These are phyloP conservation scores for Hoplias malabaricus DNA, from an alignment of 2,113 vertebrate species.

Conservation along the genomic window DNA sequence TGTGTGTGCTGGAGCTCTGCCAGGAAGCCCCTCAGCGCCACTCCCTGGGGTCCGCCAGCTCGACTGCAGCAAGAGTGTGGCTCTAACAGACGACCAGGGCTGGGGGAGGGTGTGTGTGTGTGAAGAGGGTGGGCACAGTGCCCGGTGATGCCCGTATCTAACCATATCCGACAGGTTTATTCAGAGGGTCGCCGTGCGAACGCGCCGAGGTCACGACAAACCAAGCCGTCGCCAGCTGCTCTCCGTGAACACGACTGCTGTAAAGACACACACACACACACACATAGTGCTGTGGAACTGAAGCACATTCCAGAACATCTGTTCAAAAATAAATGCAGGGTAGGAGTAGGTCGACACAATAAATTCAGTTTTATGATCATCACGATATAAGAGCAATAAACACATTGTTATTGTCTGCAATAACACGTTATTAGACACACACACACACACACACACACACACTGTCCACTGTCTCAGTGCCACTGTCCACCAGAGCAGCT, in stretches of 20 bases:
- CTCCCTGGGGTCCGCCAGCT: slow-evolving; percentile 23
- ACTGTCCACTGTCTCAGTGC: no score
- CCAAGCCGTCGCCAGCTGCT: slow-evolving; percentile 66
- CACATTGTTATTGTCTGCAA: no score
- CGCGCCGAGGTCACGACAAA: slow-evolving; percentile 57
- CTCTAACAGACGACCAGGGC: slow-evolving; percentile 25
- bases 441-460: neutral
- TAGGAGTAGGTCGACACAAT: no score
- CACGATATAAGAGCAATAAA: no score
- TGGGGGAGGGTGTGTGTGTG: no score
- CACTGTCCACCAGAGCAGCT: no score
- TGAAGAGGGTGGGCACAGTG: slow-evolving; percentile 54
- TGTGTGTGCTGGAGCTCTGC: slow-evolving; percentile 38
- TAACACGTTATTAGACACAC: slow-evolving; percentile 56
- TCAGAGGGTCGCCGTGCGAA: slow-evolving; percentile 58
- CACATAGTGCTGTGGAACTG: slow-evolving; percentile 18
- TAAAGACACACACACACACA: slow-evolving; percentile 61
- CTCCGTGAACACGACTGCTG: slow-evolving; percentile 64
- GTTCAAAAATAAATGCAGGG: slow-evolving; percentile 62
- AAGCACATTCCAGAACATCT: slow-evolving; percentile 58
- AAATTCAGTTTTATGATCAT: no score
- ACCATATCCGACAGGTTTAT: slow-evolving; percentile 72
- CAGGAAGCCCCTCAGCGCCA: slow-evolving; percentile 34
- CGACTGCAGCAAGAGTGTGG: no score
- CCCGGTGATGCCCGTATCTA: slow-evolving; percentile 62